Percentiles rank a stretch among this genome's conserved stretches.
These are phyloP conservation scores for Lathronympha strigana DNA, from an alignment of 2,888 invertebrate genomes.

Conservation along the genomic window DNA sequence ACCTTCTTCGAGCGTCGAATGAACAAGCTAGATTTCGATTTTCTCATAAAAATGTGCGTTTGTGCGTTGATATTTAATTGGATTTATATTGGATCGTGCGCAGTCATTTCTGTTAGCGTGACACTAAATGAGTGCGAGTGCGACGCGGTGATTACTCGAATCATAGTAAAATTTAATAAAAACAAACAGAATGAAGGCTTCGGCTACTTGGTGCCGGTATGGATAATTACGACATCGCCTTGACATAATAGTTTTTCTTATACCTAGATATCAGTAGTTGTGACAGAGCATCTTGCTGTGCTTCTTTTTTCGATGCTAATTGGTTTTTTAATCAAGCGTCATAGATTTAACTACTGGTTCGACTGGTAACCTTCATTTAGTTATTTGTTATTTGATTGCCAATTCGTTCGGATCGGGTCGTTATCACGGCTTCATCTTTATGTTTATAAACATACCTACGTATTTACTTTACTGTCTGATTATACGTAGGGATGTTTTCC, in stretches of 20 bases:
- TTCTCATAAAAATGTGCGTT: not conserved
- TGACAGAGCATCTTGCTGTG: conserved; percentile 4
- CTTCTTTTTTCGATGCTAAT: conserved; percentile 26
- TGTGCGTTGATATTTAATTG: not conserved
- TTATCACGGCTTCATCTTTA: conserved; percentile 8
- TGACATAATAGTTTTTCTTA: conserved; percentile 36
- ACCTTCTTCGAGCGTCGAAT: not conserved
- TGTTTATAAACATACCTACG: conserved; percentile 15
- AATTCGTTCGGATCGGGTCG: conserved; percentile 7
- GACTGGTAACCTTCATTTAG: conserved; percentile 24
- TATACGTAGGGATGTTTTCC: not conserved
- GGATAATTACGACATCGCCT: conserved; percentile 21
- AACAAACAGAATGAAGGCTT: not conserved
- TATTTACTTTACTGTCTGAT: no score
- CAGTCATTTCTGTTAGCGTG: not conserved
- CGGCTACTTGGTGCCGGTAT: not conserved
- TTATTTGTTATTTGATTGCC: conserved; percentile 8
- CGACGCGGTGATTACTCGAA: not conserved
- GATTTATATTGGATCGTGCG: not conserved
- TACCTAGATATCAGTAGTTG: not conserved
- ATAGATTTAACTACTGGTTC: conserved; percentile 17
- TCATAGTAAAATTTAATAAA: not conserved
- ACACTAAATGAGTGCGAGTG: not conserved
- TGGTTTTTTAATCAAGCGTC: conserved; percentile 21
- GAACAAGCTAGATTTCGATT: not conserved